These are phyloP conservation scores for Gobio gobio DNA, from an alignment of 2,113 vertebrate genomes.

Conservation along the genomic window DNA sequence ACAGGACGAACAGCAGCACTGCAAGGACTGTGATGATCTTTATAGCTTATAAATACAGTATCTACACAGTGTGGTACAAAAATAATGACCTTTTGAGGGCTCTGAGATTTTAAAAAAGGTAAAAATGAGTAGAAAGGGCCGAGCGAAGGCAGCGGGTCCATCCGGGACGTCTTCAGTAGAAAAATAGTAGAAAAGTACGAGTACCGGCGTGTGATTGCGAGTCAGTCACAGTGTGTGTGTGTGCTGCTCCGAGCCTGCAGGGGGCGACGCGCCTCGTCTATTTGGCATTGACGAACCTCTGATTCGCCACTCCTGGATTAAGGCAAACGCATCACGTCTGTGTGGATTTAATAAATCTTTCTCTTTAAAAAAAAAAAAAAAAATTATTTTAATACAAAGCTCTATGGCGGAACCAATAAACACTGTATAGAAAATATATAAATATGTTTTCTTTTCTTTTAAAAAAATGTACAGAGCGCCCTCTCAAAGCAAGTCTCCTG, in stretches of 20 bases:
- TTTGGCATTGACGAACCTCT: constrained; percentile 84
- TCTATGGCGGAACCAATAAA: constrained; percentile 92
- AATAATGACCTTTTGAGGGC: constrained; percentile 84
- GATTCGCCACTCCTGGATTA: constrained; percentile 80
- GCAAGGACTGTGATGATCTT: constrained; percentile 82
- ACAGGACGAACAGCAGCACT: constrained; percentile 5
- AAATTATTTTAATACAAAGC: constrained; percentile 86
- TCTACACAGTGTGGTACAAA: constrained; percentile 89
- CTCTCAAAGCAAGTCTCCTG: constrained; percentile 70
- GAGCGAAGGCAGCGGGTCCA: neutral
- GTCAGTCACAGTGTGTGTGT: constrained; percentile 41
- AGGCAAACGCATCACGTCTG: constrained; percentile 92
- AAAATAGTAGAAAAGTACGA: neutral
- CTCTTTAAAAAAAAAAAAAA: constrained; percentile 78
- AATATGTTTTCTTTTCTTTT: constrained; percentile 86
- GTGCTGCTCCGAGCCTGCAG: constrained; percentile 35
- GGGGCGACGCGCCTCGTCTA: constrained; percentile 56
- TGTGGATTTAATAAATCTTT: constrained; percentile 85
- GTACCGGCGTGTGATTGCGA: neutral
- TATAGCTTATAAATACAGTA: constrained; percentile 92
- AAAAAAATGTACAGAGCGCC: constrained; percentile 88
- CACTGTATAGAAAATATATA: constrained; percentile 99
- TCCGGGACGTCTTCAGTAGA: neutral
- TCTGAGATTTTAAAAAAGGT: constrained; percentile 65
- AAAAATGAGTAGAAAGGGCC: constrained; percentile 59